phyloP scores from a whole-genome alignment of 2,888 invertebrate species.

The Leptinotarsa rubiginosa region DNA sequence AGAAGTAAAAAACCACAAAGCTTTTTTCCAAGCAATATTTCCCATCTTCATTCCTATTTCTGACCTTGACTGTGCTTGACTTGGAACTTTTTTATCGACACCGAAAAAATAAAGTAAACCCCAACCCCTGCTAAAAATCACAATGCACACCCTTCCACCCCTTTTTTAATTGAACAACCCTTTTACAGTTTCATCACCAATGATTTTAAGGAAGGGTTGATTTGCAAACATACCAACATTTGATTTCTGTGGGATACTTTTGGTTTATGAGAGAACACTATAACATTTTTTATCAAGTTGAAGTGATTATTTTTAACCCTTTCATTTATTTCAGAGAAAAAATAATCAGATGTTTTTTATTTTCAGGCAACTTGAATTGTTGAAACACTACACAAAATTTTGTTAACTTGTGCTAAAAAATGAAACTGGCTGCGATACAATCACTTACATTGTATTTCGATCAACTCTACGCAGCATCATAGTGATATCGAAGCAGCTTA shows the following conservation, averaged over 20 bases:
- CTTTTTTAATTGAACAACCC: slow-evolving; percentile 27
- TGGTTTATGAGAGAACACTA: no score
- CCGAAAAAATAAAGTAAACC: background rate
- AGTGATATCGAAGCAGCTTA: background rate
- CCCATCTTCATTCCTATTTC: background rate
- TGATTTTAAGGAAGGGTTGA: slow-evolving; percentile 28
- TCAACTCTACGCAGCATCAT: background rate
- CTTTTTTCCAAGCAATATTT: no score
- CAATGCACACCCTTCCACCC: slow-evolving; percentile 23
- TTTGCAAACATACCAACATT: slow-evolving; percentile 18
- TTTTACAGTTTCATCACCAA: slow-evolving; percentile 28
- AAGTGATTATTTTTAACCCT: no score
- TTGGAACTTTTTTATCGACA: background rate
- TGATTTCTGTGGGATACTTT: slow-evolving; percentile 9
- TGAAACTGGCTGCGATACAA: background rate
- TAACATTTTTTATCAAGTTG: no score
- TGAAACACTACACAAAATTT: background rate
- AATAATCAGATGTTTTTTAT: background rate
- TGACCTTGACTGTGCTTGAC: background rate
- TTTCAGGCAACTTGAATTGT: background rate
- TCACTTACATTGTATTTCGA: background rate
- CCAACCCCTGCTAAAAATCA: slow-evolving; percentile 25
- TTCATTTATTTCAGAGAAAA: background rate
- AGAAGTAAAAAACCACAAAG: no score
- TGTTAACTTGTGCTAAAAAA: background rate